Evolutionary conservation across 2,888 invertebrate genomes (phyloP), one percentile per base, ranked within the genome.

Genomic region (Strigamia maritima): DNA sequence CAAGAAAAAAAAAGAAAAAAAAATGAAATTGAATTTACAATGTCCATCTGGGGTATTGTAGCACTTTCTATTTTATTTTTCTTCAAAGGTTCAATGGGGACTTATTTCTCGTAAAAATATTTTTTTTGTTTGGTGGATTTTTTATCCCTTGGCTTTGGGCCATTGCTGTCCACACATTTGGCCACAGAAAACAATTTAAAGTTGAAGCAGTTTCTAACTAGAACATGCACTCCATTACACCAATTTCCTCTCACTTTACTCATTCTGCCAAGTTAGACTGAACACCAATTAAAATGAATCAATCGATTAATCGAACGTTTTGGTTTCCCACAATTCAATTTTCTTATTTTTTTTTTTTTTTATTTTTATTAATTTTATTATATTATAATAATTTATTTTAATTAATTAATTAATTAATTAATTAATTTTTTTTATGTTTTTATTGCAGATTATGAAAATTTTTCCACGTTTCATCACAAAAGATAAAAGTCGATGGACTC

Each of bases 91-190:
- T 54, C 54, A 19, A 54, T 54, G 54, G 54, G 54, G 19, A 54
- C 54, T 54, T 54, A 35, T 6, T 35, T 10, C 35, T 1, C 6
- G 35, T 8, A 10, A 35, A 35, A 6, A n/a, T 54, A n/a, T 54
- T 54, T 54, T n/a, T 16, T 54, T 54, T 54, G 22, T 54, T 44
- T 54, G 19, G n/a, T 3, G 3, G 19, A 0, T n/a, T 22, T 19
- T 54, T 54, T 54, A 54, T 54, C 54, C 54, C 2, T 54, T 54
- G 54, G 54, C 54, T 54, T 54, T 22, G 54, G 54, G 54, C 54
- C 54, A 54, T 54, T 54, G n/a, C 54, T 19, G 8, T 54, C 54
- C 54, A 54, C 54, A 19, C 19, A 19, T 54, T 54, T 54, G 22
- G 54, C 54, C n/a, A n/a, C n/a, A 19, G 54, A 8, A 54, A 54